These are phyloP conservation scores for Teleopsis dalmanni DNA, from an alignment of 1,140 invertebrate genomes.

Conservation along the genomic window DNA sequence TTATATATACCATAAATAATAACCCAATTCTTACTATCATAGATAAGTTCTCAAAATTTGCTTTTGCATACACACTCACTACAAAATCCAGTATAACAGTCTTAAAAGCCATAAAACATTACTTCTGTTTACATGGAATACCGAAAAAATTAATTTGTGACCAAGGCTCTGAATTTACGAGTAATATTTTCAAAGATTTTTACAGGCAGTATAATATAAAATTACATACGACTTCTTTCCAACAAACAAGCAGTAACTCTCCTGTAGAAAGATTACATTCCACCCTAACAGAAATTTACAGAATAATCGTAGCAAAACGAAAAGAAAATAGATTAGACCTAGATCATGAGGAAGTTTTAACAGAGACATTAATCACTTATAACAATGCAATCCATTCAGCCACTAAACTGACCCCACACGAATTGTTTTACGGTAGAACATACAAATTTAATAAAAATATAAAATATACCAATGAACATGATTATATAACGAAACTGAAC, in stretches of 20 bases:
- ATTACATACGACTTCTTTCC: slow-evolving; percentile 10
- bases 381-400: slow-evolving; percentile 14
- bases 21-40: too few relatives aligned
- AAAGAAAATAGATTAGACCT: slow-evolving; percentile 10
- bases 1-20: too few relatives aligned
- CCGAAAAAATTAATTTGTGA: slow-evolving; percentile 13
- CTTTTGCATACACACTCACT: too few relatives aligned
- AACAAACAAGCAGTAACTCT: slow-evolving; percentile 14
- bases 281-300: slow-evolving; percentile 16
- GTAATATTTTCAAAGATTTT: slow-evolving; percentile 14
- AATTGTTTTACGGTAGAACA: too few relatives aligned
- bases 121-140: too few relatives aligned
- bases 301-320: slow-evolving; percentile 4
- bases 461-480: not conserved
- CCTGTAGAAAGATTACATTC: slow-evolving; percentile 15
- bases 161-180: slow-evolving; percentile 13
- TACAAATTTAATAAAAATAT: not conserved
- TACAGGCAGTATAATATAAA: slow-evolving; percentile 11
- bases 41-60: too few relatives aligned
- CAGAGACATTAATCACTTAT: slow-evolving; percentile 15
- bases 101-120: too few relatives aligned
- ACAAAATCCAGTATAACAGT: too few relatives aligned
- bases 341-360: slow-evolving; percentile 13
- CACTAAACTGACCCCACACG: slow-evolving; percentile 12
- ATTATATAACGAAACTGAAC: not conserved